Percentiles rank a stretch among this genome's conserved stretches.
Conservation (phyloP, 2,888 invertebrate genomes). For the Eilema caniola region DNA sequence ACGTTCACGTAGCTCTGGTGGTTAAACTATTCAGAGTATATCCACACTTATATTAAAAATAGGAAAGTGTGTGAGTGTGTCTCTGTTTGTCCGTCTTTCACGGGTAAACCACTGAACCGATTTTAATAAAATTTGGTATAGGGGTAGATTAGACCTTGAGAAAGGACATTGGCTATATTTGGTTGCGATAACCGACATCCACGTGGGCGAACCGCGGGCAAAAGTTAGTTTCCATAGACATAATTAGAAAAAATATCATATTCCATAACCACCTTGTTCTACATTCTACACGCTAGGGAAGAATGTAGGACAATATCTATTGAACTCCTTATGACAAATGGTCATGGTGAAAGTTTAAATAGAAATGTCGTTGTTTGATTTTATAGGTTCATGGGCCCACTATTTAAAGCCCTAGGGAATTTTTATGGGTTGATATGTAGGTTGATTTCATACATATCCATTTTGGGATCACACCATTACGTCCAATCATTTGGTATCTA, state of each 20-base stretch:
- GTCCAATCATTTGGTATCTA: not conserved
- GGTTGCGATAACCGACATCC: no score
- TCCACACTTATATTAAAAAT: no score
- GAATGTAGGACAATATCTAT: constrained; percentile 23
- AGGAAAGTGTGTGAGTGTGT: no score
- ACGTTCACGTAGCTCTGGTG: no score
- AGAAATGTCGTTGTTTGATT: constrained; percentile 31
- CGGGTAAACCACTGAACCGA: no score
- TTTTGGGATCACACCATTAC: not conserved
- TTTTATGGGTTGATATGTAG: constrained; percentile 27
- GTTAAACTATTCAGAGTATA: no score
- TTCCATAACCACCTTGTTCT: not conserved
- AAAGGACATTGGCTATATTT: no score
- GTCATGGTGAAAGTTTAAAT: constrained; percentile 44
- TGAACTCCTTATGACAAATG: constrained; percentile 33
- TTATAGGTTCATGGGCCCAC: constrained; percentile 14
- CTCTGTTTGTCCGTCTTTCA: no score
- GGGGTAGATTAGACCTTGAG: no score
- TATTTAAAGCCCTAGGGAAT: constrained; percentile 52
- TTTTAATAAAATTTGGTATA: no score
- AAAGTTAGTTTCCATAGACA: no score
- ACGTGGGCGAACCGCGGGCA: no score
- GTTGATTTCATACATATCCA: constrained; percentile 7
- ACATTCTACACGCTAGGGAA: not conserved
- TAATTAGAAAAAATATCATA: not conserved